A percentile compares a stretch with the other conserved stretches of the same genome.
Evolutionary conservation across 2,797 vertebrate species (phyloP).

Genomic region (Scarus forsteni): DNA sequence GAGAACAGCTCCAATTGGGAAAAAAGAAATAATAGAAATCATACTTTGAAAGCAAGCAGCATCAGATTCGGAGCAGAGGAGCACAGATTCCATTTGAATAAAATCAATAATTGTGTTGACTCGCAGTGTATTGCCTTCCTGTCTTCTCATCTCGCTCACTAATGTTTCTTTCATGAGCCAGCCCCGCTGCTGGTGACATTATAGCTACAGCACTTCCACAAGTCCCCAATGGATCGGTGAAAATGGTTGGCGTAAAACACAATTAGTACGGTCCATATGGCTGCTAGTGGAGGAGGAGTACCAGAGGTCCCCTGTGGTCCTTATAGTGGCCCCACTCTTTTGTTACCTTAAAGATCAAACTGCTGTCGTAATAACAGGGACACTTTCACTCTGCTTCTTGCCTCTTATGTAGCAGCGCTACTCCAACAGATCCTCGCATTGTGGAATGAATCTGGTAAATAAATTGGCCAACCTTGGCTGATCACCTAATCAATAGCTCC

Average conservation of each 20-base stretch:
- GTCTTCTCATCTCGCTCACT: constrained; percentile 79
- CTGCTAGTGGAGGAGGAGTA: constrained; percentile 76
- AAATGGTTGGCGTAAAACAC: constrained; percentile 84
- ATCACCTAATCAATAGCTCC: constrained; percentile 73
- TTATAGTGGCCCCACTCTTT: constrained; percentile 65
- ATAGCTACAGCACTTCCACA: constrained; percentile 81
- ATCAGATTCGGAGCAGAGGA: constrained; percentile 53
- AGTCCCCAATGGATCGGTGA: constrained; percentile 81
- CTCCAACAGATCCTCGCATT: constrained; percentile 56
- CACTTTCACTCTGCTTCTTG: constrained; percentile 56
- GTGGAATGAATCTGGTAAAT: constrained; percentile 60
- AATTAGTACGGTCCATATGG: constrained; percentile 85
- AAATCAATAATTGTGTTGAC: constrained; percentile 86
- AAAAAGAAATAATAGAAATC: constrained; percentile 42
- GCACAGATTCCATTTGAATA: constrained; percentile 77
- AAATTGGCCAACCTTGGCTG: constrained; percentile 64
- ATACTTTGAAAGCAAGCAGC: constrained; percentile 55
- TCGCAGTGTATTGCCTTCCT: constrained; percentile 81
- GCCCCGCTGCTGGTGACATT: constrained; percentile 80
- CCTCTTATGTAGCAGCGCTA: constrained; percentile 18
- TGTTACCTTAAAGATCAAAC: constrained; percentile 83
- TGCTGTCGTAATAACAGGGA: constrained; percentile 78
- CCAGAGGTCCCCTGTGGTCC: constrained; percentile 68
- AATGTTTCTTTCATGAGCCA: constrained; percentile 88
- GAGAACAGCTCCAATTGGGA: constrained; percentile 31